Percentiles rank a stretch among this genome's conserved stretches.
phyloP scores from a whole-genome alignment of 2,888 invertebrate genomes.

The Cosmorhoe ocellata region DNA sequence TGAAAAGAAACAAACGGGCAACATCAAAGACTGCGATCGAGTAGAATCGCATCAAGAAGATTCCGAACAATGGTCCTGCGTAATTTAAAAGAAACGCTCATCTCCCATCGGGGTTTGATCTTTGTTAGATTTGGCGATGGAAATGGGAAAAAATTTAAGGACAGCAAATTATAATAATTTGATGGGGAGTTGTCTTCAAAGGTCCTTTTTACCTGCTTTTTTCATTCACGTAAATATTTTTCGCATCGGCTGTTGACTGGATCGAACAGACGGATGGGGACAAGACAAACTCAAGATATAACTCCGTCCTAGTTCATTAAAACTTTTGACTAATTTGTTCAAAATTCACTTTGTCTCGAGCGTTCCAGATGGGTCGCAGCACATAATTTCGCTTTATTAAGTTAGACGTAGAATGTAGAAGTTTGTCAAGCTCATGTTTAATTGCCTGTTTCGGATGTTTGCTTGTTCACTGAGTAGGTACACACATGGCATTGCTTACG shows the following conservation, averaged over 20 bases:
- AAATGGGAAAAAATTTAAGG: constrained; percentile 33
- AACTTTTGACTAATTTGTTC: constrained; percentile 76
- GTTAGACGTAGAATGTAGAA: constrained; percentile 67
- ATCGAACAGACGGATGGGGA: constrained; percentile 36
- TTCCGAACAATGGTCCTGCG: constrained; percentile 50
- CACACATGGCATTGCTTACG: no score
- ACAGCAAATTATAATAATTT: constrained; percentile 40
- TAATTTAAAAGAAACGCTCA: constrained; percentile 46
- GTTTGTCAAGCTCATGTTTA: constrained; percentile 69
- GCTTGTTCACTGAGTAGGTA: constrained; percentile 44
- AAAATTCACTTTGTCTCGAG: constrained; percentile 74
- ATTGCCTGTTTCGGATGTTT: constrained; percentile 63
- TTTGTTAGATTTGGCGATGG: constrained; percentile 32
- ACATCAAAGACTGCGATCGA: constrained; percentile 39
- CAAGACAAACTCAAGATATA: constrained; percentile 48
- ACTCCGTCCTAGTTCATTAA: constrained; percentile 60
- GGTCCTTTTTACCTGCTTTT: constrained; percentile 32
- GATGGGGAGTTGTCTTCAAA: constrained; percentile 34
- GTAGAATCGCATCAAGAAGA: constrained; percentile 40
- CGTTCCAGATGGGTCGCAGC: constrained; percentile 72
- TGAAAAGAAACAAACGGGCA: constrained; percentile 33
- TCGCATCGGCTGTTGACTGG: constrained; percentile 27
- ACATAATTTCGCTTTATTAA: constrained; percentile 75
- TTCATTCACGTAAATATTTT: constrained; percentile 28
- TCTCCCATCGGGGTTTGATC: constrained; percentile 39